These are phyloP conservation scores for Numida meleagris DNA, from an alignment of 2,113 vertebrate species.

Conservation along the genomic window DNA sequence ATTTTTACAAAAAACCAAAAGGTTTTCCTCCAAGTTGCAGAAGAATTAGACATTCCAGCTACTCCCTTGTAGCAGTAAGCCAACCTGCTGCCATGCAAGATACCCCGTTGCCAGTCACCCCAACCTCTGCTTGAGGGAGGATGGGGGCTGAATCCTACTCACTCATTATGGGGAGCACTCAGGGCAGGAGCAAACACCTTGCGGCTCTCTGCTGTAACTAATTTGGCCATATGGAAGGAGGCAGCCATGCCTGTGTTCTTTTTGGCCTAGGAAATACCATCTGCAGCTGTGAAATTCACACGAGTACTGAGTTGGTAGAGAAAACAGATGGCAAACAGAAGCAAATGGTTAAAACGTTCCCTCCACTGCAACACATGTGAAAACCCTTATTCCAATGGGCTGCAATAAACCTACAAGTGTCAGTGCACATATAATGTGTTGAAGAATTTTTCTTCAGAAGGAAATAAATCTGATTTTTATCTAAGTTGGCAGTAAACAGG, in stretches of 20 bases:
- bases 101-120: not conserved
- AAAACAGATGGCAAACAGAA: conserved; percentile 62
- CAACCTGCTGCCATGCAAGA: fast-evolving
- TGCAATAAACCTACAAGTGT: conserved; percentile 21
- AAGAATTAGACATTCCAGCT: not conserved
- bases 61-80: not conserved
- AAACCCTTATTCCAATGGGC: conserved; percentile 21
- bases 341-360: conserved; percentile 49
- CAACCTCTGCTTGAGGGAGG: not conserved
- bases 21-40: not conserved
- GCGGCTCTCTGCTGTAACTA: not conserved
- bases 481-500: conserved; percentile 64
- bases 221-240: not conserved
- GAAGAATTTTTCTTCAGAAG: conserved; percentile 40
- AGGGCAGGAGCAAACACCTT: not conserved
- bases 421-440: not conserved
- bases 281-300: conserved; percentile 40
- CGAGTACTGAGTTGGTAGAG: not conserved
- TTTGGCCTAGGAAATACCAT: not conserved
- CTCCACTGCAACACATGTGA: conserved; percentile 23
- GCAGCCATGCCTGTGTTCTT: not conserved
- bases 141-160: not conserved
- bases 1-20: not conserved
- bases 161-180: not conserved
- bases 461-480: conserved; percentile 63